These are phyloP conservation scores for Sus scrofa DNA, from an alignment of 2,113 vertebrate genomes.

Conservation along the genomic window DNA sequence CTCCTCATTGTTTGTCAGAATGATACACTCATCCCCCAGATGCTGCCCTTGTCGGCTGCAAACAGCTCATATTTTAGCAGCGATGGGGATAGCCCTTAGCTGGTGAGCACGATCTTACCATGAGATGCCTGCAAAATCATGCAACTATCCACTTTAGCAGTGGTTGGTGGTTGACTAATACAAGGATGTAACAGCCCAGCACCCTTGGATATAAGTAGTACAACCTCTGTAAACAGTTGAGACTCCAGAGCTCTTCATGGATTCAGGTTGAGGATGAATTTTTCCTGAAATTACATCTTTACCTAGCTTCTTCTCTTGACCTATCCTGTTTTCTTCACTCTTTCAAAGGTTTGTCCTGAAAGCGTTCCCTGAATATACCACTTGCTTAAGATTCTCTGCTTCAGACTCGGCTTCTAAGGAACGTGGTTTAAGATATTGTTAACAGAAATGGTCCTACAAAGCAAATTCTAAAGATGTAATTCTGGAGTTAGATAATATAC, in stretches of 20 bases:
- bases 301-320: background rate
- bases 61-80: background rate
- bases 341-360: background rate
- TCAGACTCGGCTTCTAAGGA: background rate
- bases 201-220: background rate
- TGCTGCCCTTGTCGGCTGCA: background rate
- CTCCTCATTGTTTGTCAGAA: background rate
- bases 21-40: background rate
- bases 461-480: slow-evolving; percentile 1
- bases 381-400: background rate
- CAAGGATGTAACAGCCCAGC: background rate
- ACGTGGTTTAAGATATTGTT: background rate
- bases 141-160: background rate
- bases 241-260: background rate
- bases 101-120: background rate
- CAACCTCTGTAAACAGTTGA: background rate
- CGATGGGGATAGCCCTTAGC: background rate
- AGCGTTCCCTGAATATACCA: background rate
- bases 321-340: background rate
- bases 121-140: background rate
- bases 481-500: background rate
- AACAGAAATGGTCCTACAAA: background rate
- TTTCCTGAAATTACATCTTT: background rate
- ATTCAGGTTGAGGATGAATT: background rate
- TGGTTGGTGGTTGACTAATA: background rate